These are phyloP conservation scores for Phalacrocorax brasilianus DNA, from an alignment of 2,113 vertebrate species.

Conservation along the genomic window DNA sequence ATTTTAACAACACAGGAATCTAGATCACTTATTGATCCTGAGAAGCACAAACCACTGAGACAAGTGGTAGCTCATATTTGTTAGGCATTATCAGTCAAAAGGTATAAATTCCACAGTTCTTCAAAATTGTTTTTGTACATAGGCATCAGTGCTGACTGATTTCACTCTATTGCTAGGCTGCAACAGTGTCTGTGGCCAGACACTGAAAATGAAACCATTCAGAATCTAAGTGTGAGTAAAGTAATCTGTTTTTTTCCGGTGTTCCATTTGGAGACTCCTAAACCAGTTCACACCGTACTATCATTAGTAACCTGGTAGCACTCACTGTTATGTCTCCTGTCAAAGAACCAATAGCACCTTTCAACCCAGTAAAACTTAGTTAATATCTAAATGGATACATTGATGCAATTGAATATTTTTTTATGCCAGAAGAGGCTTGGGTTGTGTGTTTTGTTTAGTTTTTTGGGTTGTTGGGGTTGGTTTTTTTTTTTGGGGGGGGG, in stretches of 20 bases:
- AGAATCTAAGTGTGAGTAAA: background rate
- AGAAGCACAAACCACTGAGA: background rate
- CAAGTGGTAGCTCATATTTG: background rate
- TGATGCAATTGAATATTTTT: background rate
- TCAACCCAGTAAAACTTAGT: background rate
- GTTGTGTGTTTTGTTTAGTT: background rate
- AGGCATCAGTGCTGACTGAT: background rate
- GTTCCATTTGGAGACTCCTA: background rate
- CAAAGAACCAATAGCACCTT: background rate
- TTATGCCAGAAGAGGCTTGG: background rate
- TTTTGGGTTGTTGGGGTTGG: no score
- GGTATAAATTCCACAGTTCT: background rate
- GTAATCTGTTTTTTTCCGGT: background rate
- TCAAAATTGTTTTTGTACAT: background rate
- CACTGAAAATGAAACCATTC: background rate
- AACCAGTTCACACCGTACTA: background rate
- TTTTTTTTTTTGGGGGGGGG: no score
- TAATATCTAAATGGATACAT: background rate
- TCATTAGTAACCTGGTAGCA: background rate
- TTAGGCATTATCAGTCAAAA: background rate
- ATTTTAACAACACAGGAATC: background rate
- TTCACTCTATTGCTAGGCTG: background rate
- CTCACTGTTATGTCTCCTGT: background rate
- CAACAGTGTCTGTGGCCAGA: background rate
- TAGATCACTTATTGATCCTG: background rate